Conservation (phyloP, 2,113 vertebrate species). For the Chrysemys picta region DNA sequence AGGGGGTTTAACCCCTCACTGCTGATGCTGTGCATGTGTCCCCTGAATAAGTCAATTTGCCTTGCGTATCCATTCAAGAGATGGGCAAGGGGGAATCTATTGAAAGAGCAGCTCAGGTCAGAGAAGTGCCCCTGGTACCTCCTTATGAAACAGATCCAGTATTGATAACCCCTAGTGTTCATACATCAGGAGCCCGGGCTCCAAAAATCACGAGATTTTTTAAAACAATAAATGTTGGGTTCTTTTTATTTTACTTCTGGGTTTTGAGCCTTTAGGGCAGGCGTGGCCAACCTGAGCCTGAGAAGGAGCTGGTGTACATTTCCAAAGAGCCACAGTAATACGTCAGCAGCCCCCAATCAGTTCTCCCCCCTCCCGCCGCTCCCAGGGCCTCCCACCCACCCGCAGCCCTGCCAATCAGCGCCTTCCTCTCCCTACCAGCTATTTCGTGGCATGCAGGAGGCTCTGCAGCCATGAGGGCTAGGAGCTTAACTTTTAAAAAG, state of each 20-base stretch:
- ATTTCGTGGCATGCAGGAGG: too few relatives aligned
- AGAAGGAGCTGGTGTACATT: too few relatives aligned
- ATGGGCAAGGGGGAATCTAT: background rate
- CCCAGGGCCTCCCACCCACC: too few relatives aligned
- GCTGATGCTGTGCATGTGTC: background rate
- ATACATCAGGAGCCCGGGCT: background rate
- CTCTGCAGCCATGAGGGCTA: background rate
- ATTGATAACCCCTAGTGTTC: background rate
- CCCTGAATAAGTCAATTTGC: background rate
- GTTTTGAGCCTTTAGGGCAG: background rate
- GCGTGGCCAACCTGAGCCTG: too few relatives aligned
- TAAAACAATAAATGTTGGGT: background rate
- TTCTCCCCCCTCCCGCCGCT: too few relatives aligned
- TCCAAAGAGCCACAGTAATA: too few relatives aligned
- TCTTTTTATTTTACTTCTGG: background rate
- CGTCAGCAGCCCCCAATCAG: too few relatives aligned
- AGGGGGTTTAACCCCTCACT: background rate
- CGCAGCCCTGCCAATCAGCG: too few relatives aligned
- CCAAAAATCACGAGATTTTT: constrained; percentile 31
- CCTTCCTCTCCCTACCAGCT: too few relatives aligned
- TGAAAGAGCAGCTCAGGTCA: background rate
- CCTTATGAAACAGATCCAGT: background rate
- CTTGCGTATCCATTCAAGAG: background rate
- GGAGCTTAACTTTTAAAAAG: background rate
- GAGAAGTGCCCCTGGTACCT: background rate